These are phyloP conservation scores for Lepidotrigona ventralis DNA, from an alignment of 1,140 invertebrate species.

Conservation along the genomic window DNA sequence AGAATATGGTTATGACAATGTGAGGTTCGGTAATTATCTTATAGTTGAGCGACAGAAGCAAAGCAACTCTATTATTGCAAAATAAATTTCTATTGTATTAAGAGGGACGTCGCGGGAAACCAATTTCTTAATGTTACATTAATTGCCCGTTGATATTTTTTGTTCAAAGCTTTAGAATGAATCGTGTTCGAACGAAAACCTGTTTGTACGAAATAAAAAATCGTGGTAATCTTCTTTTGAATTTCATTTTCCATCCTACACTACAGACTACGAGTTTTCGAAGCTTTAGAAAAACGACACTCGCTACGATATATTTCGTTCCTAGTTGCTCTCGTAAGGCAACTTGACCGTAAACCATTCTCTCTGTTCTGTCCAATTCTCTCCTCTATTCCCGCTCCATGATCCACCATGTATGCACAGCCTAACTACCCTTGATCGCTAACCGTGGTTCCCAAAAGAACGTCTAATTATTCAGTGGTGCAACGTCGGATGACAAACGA, in stretches of 20 bases:
- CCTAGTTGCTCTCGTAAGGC: no score
- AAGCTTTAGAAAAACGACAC: no score
- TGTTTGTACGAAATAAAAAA: conserved; percentile 60
- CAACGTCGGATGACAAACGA: background rate
- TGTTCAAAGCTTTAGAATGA: conserved; percentile 27
- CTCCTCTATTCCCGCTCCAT: no score
- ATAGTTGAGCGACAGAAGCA: background rate
- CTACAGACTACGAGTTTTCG: no score
- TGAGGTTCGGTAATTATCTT: no score
- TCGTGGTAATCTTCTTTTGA: no score
- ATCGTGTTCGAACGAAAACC: conserved; percentile 50
- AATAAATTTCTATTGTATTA: conserved; percentile 45
- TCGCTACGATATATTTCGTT: no score
- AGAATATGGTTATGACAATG: no score
- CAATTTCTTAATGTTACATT: conserved; percentile 34
- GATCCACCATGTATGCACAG: no score
- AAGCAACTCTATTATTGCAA: conserved; percentile 8
- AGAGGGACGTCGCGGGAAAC: conserved; percentile 37
- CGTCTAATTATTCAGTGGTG: background rate
- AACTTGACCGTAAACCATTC: no score
- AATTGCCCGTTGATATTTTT: conserved; percentile 53
- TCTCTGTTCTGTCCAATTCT: no score
- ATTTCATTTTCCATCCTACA: no score
- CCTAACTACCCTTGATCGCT: background rate
- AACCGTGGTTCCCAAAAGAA: background rate